Percentiles rank a stretch among this genome's conserved stretches.
These are phyloP conservation scores for Folsomia manolachei DNA, from an alignment of 2,888 invertebrate genomes.

Conservation along the genomic window DNA sequence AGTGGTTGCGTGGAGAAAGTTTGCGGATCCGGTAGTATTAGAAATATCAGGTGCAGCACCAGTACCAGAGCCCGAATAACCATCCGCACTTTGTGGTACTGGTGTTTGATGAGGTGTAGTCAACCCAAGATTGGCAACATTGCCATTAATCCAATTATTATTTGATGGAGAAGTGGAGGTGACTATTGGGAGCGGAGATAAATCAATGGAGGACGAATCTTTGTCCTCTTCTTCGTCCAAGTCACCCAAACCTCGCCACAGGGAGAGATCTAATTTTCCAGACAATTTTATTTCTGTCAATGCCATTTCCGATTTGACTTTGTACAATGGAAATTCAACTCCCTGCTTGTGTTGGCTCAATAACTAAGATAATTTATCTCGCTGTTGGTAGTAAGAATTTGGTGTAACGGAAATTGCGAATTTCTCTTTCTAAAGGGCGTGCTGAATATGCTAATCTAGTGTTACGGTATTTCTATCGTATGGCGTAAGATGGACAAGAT, in stretches of 20 bases:
- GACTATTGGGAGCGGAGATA: neutral
- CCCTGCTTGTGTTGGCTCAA: conserved; percentile 4
- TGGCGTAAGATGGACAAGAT: too few species aligned
- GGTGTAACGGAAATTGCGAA: neutral
- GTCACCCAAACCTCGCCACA: conserved; percentile 8
- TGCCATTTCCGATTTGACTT: neutral
- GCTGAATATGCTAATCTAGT: too few species aligned
- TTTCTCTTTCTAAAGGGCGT: neutral
- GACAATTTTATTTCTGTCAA: conserved; percentile 9
- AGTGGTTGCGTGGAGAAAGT: neutral
- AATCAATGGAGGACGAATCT: conserved; percentile 17
- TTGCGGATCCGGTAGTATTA: neutral
- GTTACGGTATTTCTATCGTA: too few species aligned
- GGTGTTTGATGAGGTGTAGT: neutral
- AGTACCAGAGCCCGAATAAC: neutral
- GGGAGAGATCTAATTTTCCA: conserved; percentile 18
- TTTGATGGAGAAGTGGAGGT: neutral
- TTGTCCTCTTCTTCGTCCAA: conserved; percentile 4
- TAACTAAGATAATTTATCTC: conserved; percentile 6
- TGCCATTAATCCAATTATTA: conserved; percentile 9
- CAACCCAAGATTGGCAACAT: neutral
- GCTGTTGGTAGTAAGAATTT: neutral
- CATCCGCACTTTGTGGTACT: neutral
- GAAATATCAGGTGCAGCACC: too few species aligned
- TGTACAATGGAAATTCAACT: neutral